Evolutionary conservation across 2,797 vertebrate species (phyloP), one percentile per base, ranked within the genome.

Genomic region (Falco cherrug): DNA sequence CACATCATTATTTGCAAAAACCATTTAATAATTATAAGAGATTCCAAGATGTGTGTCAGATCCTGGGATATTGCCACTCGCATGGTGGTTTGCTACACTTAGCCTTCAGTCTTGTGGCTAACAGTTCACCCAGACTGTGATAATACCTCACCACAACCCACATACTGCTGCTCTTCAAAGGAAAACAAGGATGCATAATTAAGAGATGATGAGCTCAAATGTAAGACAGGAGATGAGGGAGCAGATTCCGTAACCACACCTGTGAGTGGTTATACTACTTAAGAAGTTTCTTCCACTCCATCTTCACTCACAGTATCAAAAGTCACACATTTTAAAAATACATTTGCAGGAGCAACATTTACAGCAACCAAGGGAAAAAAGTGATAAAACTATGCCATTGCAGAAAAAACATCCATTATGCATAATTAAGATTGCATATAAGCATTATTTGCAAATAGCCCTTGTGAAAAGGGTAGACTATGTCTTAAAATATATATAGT

Each of bases 101-200:
- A 54, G 65, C 73, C 87, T 86, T 92, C 73, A 76, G 90, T 94
- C 89, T 82, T 91, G 92, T 76, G 95, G 94, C 87, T 91, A 81
- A 89, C 75, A 78, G 67, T 73, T 95, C 82, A 95, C 69, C n/a
- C 82, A 54, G 47, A n/a, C 84, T 69, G 65, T 53, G 78, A 91
- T 90, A 95, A 92, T 26, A 83, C 84, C 90, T 96, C 76, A 95
- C 89, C 96, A 92, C 95, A 97, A 88, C 89, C 89, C 95, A 94
- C 79, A 96, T 15, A 2, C 60, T 71, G 84, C 87, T 93, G 39
- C 75, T 93, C 71, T 94, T 95, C 95, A 96, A 96, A 96, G 87
- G 48, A 73, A 75, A 85, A 89, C 73, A 51, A 76, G 61, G 50
- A n/a, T 69, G 81, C 29, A 5, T 93, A 95, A 96, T 96, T 94